Evolutionary conservation across 1,140 invertebrate genomes (phyloP), one percentile per base, ranked within the genome.

Genomic region (Trypoxylus dichotomus): DNA sequence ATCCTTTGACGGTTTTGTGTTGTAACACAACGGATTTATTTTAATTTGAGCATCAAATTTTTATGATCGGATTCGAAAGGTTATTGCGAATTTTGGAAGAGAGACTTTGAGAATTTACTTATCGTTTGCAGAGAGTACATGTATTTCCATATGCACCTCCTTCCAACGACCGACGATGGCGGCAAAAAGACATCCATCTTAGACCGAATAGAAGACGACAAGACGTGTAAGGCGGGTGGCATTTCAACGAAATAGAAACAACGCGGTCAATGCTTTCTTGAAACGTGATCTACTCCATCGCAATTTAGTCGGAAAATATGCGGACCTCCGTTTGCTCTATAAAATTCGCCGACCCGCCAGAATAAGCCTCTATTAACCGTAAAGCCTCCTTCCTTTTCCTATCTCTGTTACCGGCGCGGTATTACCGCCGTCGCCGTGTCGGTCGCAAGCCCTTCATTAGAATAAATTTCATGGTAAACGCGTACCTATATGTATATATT

Each of bases 231-330:
- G 10, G 24, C 63, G 29, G 29, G 24, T n/a, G n/a, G n/a, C n/a
- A n/a, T n/a, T n/a, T n/a, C n/a, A n/a, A n/a, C n/a, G n/a, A n/a
- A n/a, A n/a, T n/a, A n/a, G n/a, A n/a, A n/a, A n/a, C n/a, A n/a
- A n/a, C n/a, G 24, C 24, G 60, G 24, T 19, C 15, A 19, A 74
- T 3, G 74, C 74, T 47, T 27, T 32, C 74, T 74, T 15, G 41
- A 54, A 19, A 75, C 43, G 43, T 75, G 41, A 47, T 47, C 74
- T 27, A 54, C 24, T 75, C n/a, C 19, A 54, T 21, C 41, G 74
- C 41, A 74, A 74, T 74, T 74, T 42, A 41, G 29, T 37, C 32
- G 32, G 24, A 74, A 74, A 74, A 74, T 74, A 74, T 74, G 72
- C 72, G 13, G 72, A 8, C 32, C 47, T 19, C 5, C 5, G 32